phyloP scores from a whole-genome alignment of 1,140 invertebrate genomes.

The Drosophila ficusphila region DNA sequence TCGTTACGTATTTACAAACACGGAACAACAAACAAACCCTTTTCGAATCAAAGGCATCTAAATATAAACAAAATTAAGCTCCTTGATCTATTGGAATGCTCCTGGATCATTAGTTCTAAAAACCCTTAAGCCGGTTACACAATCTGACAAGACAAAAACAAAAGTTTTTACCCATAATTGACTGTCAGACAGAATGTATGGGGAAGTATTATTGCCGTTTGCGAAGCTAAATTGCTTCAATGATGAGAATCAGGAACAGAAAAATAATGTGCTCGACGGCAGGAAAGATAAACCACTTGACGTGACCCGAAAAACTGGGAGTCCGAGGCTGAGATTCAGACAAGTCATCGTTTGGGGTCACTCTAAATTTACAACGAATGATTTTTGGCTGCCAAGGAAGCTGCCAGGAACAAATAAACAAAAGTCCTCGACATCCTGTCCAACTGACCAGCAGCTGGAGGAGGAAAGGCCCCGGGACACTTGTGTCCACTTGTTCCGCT shows the following conservation, averaged over 20 bases:
- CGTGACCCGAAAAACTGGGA: not conserved
- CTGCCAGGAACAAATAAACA: constrained; percentile 37
- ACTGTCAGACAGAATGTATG: constrained; percentile 20
- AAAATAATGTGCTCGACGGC: constrained; percentile 13
- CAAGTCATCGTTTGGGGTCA: constrained; percentile 34
- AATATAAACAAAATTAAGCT: not conserved
- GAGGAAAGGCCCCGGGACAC: not conserved
- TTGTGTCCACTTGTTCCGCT: constrained; percentile 11
- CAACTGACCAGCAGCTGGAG: constrained; percentile 8
- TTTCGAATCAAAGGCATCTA: not conserved
- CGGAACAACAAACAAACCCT: not conserved
- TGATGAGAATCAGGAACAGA: constrained; percentile 14
- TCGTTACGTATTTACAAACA: too few species aligned
- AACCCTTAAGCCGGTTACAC: not conserved
- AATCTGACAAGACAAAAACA: not conserved
- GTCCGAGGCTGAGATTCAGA: not conserved
- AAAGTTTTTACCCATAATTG: constrained; percentile 27
- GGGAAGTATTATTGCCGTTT: constrained; percentile 29
- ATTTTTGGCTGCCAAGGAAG: constrained; percentile 33
- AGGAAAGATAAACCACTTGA: not conserved
- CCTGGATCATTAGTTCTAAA: not conserved
- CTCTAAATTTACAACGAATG: constrained; percentile 50
- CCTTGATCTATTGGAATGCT: not conserved
- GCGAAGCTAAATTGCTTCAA: not conserved
- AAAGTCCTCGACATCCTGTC: constrained; percentile 19